Percentiles rank a stretch among this genome's conserved stretches.
These are phyloP conservation scores for Oreotrochilus melanogaster DNA, from an alignment of 2,113 vertebrate species.

Conservation along the genomic window DNA sequence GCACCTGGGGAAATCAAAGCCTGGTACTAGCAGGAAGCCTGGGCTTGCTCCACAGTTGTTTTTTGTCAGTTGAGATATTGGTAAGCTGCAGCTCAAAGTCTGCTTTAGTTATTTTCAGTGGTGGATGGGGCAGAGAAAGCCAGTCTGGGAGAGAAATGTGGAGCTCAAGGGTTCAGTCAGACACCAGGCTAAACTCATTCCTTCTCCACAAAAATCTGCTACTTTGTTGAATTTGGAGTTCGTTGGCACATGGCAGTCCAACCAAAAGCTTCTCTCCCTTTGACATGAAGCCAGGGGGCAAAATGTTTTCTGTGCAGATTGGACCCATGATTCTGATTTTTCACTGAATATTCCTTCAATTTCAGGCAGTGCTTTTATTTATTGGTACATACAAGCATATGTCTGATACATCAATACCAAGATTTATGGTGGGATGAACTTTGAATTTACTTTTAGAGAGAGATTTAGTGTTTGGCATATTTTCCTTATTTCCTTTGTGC, in stretches of 20 bases:
- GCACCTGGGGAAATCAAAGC: slow-evolving; percentile 48
- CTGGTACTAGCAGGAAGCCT: neutral
- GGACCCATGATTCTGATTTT: slow-evolving; percentile 5
- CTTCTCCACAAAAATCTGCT: slow-evolving; percentile 27
- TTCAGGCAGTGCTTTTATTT: neutral
- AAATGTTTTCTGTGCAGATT: slow-evolving; percentile 36
- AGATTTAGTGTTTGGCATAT: neutral
- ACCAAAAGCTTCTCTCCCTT: slow-evolving; percentile 44
- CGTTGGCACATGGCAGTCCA: slow-evolving; percentile 29
- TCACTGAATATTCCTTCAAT: neutral
- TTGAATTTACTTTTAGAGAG: neutral
- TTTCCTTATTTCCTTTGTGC: neutral
- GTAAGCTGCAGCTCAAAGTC: slow-evolving; percentile 38
- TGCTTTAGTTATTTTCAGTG: slow-evolving; percentile 17
- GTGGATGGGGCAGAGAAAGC: neutral
- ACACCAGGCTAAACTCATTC: slow-evolving; percentile 11
- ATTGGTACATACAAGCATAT: neutral
- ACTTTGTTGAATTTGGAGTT: slow-evolving; percentile 46
- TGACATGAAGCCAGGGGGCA: slow-evolving; percentile 57
- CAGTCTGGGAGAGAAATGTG: neutral
- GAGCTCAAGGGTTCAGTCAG: neutral
- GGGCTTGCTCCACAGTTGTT: neutral
- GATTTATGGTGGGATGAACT: neutral
- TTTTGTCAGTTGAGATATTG: slow-evolving; percentile 28
- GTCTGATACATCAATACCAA: neutral